Base-by-base conservation (phyloP, 53 echinoderm and acorn worm species). In the Astropecten irregularis region DNA sequence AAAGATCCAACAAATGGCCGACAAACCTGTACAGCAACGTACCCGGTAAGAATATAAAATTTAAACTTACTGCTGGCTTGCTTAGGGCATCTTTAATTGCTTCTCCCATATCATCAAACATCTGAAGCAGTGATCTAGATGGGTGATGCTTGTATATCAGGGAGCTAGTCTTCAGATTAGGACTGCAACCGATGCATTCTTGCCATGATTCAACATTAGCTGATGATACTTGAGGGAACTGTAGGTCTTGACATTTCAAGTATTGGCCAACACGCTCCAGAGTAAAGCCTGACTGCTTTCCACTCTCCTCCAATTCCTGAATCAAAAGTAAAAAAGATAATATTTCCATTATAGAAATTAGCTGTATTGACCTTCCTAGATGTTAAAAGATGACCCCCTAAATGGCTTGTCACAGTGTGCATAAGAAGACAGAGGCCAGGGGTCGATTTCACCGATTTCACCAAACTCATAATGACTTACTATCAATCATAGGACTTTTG, bases 231-330 rank as follows among this genome's bases (percentile, higher is more conserved):
- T 71, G 83, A n/a, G 85, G 87, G 54, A 84, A 89, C 60, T 86
- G 88, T 2, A 93, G 81, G 67, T 93, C 87, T 55, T 92, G 90
- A 21, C 85, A 85, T 77, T 89, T 88, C 18, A 96, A 66, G 72
- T 96, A 96, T 59, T 96, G 96, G 34, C 96, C 93, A 18, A 96
- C 96, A 39, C 91, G 84, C 40, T 96, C 96, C 68, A 96, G 63
- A 54, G 91, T 96, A 53, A 96, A 96, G 15, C 96, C 96, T 3
- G 96, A 94, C 50, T 48, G 71, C 23, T 88, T 93, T 18, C 7
- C 58, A 7, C 58, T 26, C 58, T 57, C 58, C 58, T 16, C 53
- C 4, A 54, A 18, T 3, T 54, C 73, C 73, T 52, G 34, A 26
- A n/a, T n/a, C n/a, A n/a, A n/a, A n/a, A n/a, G n/a, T n/a, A n/a